Conservation (phyloP, 2,888 invertebrate genomes). For the Melitaea athalia region DNA sequence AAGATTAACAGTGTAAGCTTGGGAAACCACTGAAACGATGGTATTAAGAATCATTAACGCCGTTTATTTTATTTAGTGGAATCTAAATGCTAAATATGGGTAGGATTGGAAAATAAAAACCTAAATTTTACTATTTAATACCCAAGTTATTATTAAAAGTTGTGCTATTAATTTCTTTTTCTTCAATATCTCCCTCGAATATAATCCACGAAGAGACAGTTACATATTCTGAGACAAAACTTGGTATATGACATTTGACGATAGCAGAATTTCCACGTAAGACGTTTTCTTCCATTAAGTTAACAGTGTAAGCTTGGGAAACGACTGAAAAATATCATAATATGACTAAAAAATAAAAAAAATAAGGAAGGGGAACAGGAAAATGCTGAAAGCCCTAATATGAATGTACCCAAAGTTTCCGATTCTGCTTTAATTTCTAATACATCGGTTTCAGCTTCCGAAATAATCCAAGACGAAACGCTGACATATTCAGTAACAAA, state of each 20-base stretch:
- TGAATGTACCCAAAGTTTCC: constrained; percentile 66
- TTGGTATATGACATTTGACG: constrained; percentile 95
- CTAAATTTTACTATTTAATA: constrained; percentile 43
- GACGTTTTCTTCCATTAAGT: constrained; percentile 96
- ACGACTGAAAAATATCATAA: constrained; percentile 87
- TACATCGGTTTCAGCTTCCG: constrained; percentile 81
- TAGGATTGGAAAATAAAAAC: constrained; percentile 34
- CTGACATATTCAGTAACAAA: constrained; percentile 95
- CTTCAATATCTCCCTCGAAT: constrained; percentile 85
- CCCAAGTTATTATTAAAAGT: constrained; percentile 65
- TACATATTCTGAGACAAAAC: constrained; percentile 95
- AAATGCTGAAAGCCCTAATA: constrained; percentile 28
- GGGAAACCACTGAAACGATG: constrained; percentile 89
- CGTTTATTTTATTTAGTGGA: neutral
- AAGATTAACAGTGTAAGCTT: constrained; percentile 93
- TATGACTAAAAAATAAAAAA: constrained; percentile 14
- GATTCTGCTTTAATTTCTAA: constrained; percentile 76
- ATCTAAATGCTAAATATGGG: constrained; percentile 17
- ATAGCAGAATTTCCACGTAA: constrained; percentile 94
- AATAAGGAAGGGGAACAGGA: constrained; percentile 41
- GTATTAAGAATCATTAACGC: neutral
- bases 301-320: constrained; percentile 92
- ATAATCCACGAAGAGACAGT: constrained; percentile 93
- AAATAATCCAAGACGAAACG: constrained; percentile 93
- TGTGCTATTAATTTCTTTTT: constrained; percentile 67